Evolutionary conservation across 2,797 vertebrate genomes (phyloP), one percentile per base, ranked within the genome.

Genomic region (Graptemys geographica): DNA sequence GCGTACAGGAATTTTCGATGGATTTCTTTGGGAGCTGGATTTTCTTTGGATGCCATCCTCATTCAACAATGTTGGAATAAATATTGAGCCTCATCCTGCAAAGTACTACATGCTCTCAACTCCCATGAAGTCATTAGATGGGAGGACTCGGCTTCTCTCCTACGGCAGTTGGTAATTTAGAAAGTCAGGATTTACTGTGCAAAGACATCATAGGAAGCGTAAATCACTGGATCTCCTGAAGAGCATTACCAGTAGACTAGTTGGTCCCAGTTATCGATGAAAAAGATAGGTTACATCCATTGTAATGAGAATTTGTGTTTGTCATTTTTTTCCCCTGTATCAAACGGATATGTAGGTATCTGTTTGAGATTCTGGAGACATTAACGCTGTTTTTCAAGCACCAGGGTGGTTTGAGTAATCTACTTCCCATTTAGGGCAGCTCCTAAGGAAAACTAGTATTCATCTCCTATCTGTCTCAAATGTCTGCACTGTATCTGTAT

Each of bases 1-100:
- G 2, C 28, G 56, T 28, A 57, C 27, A 57, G 56, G 11, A 28
- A 57, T 65, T n/a, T 56, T 79, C 2, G 4, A 3, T 28, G 25
- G 23, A 57, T 57, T 18, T 44, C 8, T 4, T 0, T 27, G 3
- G 44, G 37, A 33, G 18, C 44, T 19, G 28, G 44, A 4, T 84
- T 92, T 84, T 76, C 31, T 79, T 94, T 95, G 83, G 87, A 82
- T 90, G 15, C 51, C 87, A 57, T 78, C 28, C 11, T 74, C 85
- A 13, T 89, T 96, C 55, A 82, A 1, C 12, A 3, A 2, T 52
- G 18, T 79, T 87, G 55, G 49, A 92, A 93, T 56, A 33, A 74
- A 8, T 15, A 25, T 2, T 56, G 33, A 4, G 31, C 84, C 87
- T 89, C 37, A 55, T 86, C 49, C 90, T 79, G 23, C 33, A 79